phyloP scores from a whole-genome alignment of 2,113 vertebrate species.

The Hippolais icterina region DNA sequence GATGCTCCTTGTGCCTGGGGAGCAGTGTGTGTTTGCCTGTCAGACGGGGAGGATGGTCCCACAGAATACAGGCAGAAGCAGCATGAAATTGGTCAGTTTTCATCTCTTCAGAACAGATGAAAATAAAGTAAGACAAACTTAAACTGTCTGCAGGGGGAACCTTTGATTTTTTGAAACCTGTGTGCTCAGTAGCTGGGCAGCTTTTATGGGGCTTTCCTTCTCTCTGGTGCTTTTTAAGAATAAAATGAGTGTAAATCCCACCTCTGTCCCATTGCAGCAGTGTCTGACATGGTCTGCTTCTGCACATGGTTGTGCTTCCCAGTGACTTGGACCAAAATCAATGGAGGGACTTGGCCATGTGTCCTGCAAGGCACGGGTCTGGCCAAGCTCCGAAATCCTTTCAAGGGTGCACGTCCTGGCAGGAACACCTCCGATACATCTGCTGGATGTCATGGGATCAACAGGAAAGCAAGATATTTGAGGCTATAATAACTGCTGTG shows the following conservation, averaged over 20 bases:
- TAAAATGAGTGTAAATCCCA: background rate
- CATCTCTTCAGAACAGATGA: background rate
- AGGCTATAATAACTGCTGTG: background rate
- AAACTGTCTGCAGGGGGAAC: background rate
- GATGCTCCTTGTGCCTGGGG: background rate
- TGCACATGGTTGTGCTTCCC: background rate
- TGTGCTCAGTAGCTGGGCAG: background rate
- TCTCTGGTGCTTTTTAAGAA: background rate
- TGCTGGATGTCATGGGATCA: background rate
- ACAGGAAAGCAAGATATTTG: background rate
- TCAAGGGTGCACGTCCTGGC: background rate
- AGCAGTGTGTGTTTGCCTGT: background rate
- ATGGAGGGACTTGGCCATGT: background rate
- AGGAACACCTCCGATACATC: background rate
- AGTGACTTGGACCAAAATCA: conserved; percentile 23
- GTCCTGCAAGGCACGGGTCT: background rate
- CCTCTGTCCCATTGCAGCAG: background rate
- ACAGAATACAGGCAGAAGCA: background rate
- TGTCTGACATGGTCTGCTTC: background rate
- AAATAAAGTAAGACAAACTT: background rate
- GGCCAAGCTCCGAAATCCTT: background rate
- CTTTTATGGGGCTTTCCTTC: background rate
- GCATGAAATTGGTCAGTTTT: background rate
- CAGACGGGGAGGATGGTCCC: background rate
- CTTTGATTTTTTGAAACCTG: background rate